These are phyloP conservation scores for Fragum whitleyi DNA, from an alignment of 2,888 invertebrate genomes.

Conservation along the genomic window DNA sequence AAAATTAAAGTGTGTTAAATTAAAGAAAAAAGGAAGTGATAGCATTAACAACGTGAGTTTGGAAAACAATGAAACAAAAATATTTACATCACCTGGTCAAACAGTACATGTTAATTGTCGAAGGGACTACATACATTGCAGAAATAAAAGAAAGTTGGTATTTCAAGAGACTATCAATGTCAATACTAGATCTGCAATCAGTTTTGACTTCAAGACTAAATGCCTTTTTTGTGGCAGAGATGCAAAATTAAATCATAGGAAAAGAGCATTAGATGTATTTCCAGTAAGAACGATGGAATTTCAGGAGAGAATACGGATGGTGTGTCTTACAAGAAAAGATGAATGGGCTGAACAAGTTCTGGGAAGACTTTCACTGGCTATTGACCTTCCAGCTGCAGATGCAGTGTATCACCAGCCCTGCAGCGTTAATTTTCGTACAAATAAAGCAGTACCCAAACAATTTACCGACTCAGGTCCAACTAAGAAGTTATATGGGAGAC, in stretches of 20 bases:
- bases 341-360: conserved; percentile 37
- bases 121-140: background rate
- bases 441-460: conserved; percentile 16
- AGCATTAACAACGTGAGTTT: background rate
- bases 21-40: conserved; percentile 1
- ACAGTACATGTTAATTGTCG: conserved; percentile 7
- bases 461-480: background rate
- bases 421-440: conserved; percentile 59
- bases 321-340: conserved; percentile 30
- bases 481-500: background rate
- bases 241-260: conserved; percentile 5
- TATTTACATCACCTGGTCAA: background rate
- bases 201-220: conserved; percentile 30
- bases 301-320: conserved; percentile 19
- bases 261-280: conserved; percentile 10
- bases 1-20: background rate
- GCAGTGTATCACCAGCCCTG: conserved; percentile 65
- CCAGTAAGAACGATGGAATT: conserved; percentile 20
- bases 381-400: conserved; percentile 67
- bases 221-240: conserved; percentile 39
- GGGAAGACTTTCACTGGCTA: conserved; percentile 32
- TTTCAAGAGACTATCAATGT: background rate
- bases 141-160: background rate
- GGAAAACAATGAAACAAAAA: no score
- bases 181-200: background rate